Conservation (phyloP, 2,888 invertebrate genomes). For the Sarcophaga caerulescens region DNA sequence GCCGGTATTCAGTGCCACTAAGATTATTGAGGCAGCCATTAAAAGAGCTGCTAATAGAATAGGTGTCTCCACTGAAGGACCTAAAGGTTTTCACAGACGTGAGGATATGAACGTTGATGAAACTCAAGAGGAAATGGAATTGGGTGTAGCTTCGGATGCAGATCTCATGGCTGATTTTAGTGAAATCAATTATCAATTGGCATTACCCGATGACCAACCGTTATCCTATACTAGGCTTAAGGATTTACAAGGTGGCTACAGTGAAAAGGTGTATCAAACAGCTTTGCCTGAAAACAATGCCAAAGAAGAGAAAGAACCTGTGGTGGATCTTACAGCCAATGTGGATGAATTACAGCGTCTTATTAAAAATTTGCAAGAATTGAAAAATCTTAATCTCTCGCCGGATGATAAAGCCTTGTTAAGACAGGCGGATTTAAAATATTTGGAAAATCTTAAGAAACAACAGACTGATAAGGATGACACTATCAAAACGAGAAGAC, state of each 20-base stretch:
- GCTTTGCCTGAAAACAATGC: conserved; percentile 70
- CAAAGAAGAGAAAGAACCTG: neutral
- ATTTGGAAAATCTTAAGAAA: conserved; percentile 73
- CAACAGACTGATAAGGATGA: conserved; percentile 66
- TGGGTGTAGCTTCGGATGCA: conserved; percentile 70
- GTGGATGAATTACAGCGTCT: conserved; percentile 81
- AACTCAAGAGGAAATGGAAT: conserved; percentile 32
- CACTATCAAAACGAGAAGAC: conserved; percentile 81
- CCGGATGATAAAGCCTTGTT: conserved; percentile 77
- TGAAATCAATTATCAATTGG: conserved; percentile 77
- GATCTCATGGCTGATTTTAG: conserved; percentile 77
- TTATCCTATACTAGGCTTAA: neutral
- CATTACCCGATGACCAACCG: conserved; percentile 70
- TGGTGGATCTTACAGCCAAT: conserved; percentile 80
- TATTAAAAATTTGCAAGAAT: conserved; percentile 81
- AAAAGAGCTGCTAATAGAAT: conserved; percentile 77
- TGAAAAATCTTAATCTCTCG: conserved; percentile 77
- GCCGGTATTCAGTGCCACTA: conserved; percentile 77
- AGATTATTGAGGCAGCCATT: conserved; percentile 78
- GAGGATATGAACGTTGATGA: conserved; percentile 71
- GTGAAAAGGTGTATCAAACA: conserved; percentile 75
- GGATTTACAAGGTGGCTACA: conserved; percentile 68
- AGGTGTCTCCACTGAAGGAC: conserved; percentile 74
- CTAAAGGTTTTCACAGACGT: conserved; percentile 72
- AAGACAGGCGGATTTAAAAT: conserved; percentile 75